A percentile compares a stretch with the other conserved stretches of the same genome.
phyloP scores from a whole-genome alignment of 2,888 invertebrate species.

The Incurvaria masculella region DNA sequence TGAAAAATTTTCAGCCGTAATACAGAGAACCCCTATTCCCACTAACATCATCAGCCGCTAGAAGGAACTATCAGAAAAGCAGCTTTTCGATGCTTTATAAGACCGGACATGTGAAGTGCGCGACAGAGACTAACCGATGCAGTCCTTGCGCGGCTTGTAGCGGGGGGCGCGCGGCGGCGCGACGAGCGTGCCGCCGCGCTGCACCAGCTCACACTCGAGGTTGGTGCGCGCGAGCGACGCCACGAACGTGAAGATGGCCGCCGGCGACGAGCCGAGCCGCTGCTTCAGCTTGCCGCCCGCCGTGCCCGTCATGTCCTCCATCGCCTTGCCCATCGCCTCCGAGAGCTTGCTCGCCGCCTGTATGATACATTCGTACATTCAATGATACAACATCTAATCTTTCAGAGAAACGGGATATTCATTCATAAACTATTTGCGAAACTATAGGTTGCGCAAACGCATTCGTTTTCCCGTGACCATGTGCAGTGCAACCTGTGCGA shows the following conservation, averaged over 20 bases:
- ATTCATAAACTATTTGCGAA: too few relatives aligned
- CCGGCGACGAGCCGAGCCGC: constrained; percentile 55
- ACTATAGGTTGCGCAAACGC: too few relatives aligned
- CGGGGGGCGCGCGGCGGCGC: constrained; percentile 52
- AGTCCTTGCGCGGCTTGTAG: constrained; percentile 74
- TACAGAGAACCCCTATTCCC: background rate
- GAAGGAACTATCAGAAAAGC: background rate
- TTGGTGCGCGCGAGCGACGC: constrained; percentile 88
- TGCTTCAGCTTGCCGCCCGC: constrained; percentile 79
- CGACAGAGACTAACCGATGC: constrained; percentile 64
- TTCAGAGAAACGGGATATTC: too few relatives aligned
- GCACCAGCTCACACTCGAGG: constrained; percentile 88
- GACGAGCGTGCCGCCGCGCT: constrained; percentile 78
- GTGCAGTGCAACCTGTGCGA: too few relatives aligned
- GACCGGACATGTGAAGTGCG: background rate
- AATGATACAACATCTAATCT: too few relatives aligned
- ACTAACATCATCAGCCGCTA: background rate
- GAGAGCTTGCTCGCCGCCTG: constrained; percentile 71
- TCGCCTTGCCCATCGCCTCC: constrained; percentile 87
- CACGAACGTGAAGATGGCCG: constrained; percentile 77
- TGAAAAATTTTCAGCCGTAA: too few relatives aligned
- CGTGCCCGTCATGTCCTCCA: constrained; percentile 91
- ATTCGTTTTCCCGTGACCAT: too few relatives aligned
- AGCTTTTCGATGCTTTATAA: background rate
- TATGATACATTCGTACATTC: too few relatives aligned